Evolutionary conservation across 1,140 invertebrate species (phyloP).

Genomic region (Pygmarrhopalites habei): DNA sequence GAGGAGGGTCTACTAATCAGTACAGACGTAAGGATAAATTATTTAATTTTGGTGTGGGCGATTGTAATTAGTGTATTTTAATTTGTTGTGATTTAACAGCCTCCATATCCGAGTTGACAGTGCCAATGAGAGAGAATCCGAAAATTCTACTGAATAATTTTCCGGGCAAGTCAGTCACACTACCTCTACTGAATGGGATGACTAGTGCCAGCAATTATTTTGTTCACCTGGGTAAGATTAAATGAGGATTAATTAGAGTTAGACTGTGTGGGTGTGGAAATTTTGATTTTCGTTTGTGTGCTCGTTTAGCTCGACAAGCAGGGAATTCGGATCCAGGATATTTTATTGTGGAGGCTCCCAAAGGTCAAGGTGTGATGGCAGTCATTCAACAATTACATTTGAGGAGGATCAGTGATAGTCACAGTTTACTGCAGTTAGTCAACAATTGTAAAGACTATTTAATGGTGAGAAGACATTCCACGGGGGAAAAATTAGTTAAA

Average conservation of each 20-base stretch:
- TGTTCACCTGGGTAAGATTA: too few relatives aligned
- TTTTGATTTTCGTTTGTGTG: too few relatives aligned
- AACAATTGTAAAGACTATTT: conserved; percentile 12
- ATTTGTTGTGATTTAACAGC: too few relatives aligned
- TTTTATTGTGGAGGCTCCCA: conserved; percentile 8
- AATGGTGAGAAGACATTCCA: neutral
- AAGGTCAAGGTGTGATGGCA: conserved; percentile 5
- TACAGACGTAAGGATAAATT: too few relatives aligned
- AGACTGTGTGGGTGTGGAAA: too few relatives aligned
- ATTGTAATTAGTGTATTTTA: too few relatives aligned
- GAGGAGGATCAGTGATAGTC: neutral
- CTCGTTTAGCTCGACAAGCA: conserved; percentile 6
- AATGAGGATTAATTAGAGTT: too few relatives aligned
- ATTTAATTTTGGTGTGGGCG: too few relatives aligned
- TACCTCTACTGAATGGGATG: neutral
- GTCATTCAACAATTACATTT: conserved; percentile 6
- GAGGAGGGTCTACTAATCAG: too few relatives aligned
- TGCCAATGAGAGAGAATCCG: conserved; percentile 4
- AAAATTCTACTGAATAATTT: conserved; percentile 4
- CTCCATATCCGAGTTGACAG: neutral
- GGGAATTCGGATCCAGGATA: neutral
- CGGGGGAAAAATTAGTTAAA: too few relatives aligned
- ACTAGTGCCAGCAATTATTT: neutral
- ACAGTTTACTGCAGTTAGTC: conserved; percentile 2
- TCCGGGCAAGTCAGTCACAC: neutral